Evolutionary conservation across 2,888 invertebrate species (phyloP), one percentile per base, ranked within the genome.

Genomic region (Drosophila paracracens): DNA sequence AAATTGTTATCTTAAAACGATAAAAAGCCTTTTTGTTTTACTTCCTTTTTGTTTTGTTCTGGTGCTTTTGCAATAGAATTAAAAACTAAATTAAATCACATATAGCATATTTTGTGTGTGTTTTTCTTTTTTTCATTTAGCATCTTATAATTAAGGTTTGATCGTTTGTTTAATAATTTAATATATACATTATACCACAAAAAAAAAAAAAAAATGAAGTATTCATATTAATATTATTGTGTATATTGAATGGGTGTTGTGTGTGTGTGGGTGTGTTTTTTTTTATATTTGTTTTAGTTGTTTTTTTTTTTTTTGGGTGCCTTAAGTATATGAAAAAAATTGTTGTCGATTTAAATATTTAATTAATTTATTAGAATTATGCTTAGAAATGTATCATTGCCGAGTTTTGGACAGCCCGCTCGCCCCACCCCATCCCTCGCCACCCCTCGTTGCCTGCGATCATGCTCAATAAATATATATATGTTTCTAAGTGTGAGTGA

Each of bases 81-180:
- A 75, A 83, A 80, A 85, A 83, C 76, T 85, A 85, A 85, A 85
- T 82, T 85, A 85, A 85, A 85, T 85, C 85, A 85, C 85, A 85
- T 87, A 84, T 78, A 85, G 85, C 85, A 74, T 78, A 80, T 83
- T 69, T 78, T 60, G 21, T 66, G 53, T 51, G 4, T 35, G 36
- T 6, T 25, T 40, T 25, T 21, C 21, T 31, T 35, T 54, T 43
- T 62, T 40, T 53, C 56, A 8, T 35, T 72, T 53, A 36, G 43
- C 70, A 51, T 38, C 61, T 72, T 81, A 79, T 29, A 63, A 4
- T 62, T 65, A 61, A 21, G 10, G 29, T 62, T 33, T 61, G 48
- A 36, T 59, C 11, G 33, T 51, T 59, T 54, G 29, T 76, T 70
- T 18, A 58, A 74, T 79, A 78, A 75, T 71, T 79, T 76, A 60